These are phyloP conservation scores for Portevinia maculata DNA, from an alignment of 2,888 invertebrate genomes.

Conservation along the genomic window DNA sequence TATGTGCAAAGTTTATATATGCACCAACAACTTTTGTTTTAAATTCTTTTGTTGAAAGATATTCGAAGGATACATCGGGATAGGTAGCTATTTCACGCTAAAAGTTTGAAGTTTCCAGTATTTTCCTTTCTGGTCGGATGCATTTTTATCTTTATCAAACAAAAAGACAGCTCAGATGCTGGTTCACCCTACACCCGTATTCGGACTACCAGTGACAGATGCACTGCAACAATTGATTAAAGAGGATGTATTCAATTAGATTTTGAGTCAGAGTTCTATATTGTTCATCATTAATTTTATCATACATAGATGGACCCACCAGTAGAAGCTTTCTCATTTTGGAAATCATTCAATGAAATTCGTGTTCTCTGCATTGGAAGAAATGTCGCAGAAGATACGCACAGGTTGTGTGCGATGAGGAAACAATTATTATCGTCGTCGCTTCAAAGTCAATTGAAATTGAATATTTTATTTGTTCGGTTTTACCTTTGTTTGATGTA, in stretches of 20 bases:
- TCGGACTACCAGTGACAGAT: neutral
- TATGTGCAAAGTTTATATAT: neutral
- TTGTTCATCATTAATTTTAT: slow-evolving; percentile 38
- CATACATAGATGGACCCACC: slow-evolving; percentile 14
- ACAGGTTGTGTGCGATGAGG: slow-evolving; percentile 3
- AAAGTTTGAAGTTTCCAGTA: no score
- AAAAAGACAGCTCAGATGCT: no score
- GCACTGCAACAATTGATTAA: slow-evolving; percentile 66
- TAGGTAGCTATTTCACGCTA: no score
- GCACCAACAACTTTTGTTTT: neutral
- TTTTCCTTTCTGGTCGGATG: no score
- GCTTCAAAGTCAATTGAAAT: slow-evolving; percentile 19
- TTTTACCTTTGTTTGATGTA: neutral
- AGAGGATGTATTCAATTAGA: slow-evolving; percentile 71
- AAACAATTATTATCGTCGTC: neutral
- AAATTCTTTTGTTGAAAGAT: neutral
- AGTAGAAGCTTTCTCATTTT: slow-evolving; percentile 3
- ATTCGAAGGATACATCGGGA: no score
- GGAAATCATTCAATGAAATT: slow-evolving; percentile 9
- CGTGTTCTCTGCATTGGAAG: slow-evolving; percentile 12
- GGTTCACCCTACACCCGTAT: neutral
- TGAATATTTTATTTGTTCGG: slow-evolving; percentile 8
- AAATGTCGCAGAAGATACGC: slow-evolving; percentile 13
- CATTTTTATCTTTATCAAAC: no score
- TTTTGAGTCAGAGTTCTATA: slow-evolving; percentile 10